Conservation (phyloP, 2,113 vertebrate genomes). For the Circaetus gallicus region DNA sequence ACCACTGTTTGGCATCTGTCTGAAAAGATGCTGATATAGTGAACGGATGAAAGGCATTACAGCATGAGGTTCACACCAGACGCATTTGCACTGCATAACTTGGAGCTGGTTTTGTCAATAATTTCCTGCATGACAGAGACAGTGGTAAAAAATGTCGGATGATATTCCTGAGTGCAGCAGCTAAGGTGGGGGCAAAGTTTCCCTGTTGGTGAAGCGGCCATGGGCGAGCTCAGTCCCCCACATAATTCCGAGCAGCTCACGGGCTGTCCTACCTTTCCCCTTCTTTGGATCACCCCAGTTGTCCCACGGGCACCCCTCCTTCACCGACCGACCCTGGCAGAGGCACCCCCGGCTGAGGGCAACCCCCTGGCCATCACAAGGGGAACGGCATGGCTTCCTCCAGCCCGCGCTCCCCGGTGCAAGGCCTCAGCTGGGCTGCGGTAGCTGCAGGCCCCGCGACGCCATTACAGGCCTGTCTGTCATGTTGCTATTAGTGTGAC, state of each 20-base stretch:
- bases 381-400: fast-evolving
- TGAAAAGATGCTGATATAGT: not conserved
- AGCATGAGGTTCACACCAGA: not conserved
- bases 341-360: not conserved
- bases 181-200: not conserved
- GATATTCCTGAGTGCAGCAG: not conserved
- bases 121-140: not conserved
- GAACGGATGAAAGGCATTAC: not conserved
- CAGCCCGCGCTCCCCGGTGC: fast-evolving
- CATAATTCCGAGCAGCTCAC: not conserved
- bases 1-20: not conserved
- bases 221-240: fast-evolving
- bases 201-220: not conserved
- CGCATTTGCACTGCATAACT: not conserved
- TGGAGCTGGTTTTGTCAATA: not conserved
- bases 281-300: not conserved
- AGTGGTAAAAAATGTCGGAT: not conserved
- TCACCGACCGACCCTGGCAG: fast-evolving
- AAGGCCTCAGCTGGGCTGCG: fast-evolving
- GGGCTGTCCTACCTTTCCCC: not conserved
- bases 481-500: not conserved
- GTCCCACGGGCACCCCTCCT: fast-evolving
- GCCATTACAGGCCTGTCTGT: not conserved
- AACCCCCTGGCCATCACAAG: not conserved
- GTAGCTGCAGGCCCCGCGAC: not conserved